Base-by-base conservation (phyloP, 2,888 invertebrate species). In the Helicoverpa assulta region DNA sequence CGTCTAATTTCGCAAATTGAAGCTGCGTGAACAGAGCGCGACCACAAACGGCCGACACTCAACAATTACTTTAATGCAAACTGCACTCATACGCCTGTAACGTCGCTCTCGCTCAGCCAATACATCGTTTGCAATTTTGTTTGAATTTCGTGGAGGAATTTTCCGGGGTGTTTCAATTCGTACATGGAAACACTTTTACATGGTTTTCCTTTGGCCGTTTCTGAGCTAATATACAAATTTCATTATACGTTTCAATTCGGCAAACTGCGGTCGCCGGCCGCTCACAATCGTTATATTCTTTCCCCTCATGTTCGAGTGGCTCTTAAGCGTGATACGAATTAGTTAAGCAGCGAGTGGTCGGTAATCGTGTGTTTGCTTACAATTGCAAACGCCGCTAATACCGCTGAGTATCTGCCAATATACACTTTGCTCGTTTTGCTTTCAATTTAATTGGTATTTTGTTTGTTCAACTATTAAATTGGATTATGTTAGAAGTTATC, bases 281-380 rank as follows among this genome's bases (percentile, higher is more conserved):
- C 88, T 90, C 82, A 68, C 80, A 80, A 83, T 85, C 86, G 86
- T 87, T 88, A 90, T 90, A 90, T 90, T 87, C 82, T 86, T 86
- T 88, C 82, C 84, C 73, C 76, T 82, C 80, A 84, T 84, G 86
- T 86, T 88, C 82, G 78, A 89, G 86, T 86, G 80, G 79, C 84
- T 90, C 88, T 91, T 90, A 91, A 88, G 85, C 88, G 89, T 90
- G 89, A 89, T 91, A 89, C 86, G 91, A 93, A 94, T 94, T 93
- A 94, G 91, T 91, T 88, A 92, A 92, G 89, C 92, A 90, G 87
- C 88, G 89, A 92, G 89, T 89, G 85, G 81, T 79, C 85, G 82
- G 88, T 92, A 93, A 94, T 92, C 87, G 86, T 88, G 88, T 89
- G 88, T 90, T 89, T 89, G 87, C 88, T 93, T 93, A 93, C 92